A percentile compares a stretch with the other conserved stretches of the same genome.
Conservation (phyloP, 2,888 invertebrate genomes). For the Agrotis clavis region DNA sequence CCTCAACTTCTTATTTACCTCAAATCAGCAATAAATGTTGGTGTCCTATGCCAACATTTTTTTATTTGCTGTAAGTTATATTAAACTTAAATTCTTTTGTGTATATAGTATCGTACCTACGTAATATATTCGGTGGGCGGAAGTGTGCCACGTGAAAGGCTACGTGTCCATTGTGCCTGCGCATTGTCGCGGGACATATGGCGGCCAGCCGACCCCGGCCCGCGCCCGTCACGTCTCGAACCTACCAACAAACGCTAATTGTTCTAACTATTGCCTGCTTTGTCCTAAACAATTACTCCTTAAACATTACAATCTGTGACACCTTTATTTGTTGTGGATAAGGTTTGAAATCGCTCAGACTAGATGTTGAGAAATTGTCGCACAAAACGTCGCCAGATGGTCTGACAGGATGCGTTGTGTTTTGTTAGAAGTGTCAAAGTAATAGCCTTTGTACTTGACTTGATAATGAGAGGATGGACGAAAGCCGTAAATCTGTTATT, state of each 20-base stretch:
- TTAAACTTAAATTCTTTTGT: slow-evolving; percentile 10
- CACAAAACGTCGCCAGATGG: slow-evolving; percentile 75
- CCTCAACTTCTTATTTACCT: neutral
- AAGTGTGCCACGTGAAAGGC: slow-evolving; percentile 40
- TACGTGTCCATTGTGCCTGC: slow-evolving; percentile 38
- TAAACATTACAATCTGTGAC: slow-evolving; percentile 45
- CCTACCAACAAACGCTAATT: slow-evolving; percentile 79
- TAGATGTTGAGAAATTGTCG: slow-evolving; percentile 58
- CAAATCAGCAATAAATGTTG: neutral
- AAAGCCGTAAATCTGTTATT: slow-evolving; percentile 73
- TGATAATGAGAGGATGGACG: slow-evolving; percentile 68
- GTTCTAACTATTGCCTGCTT: slow-evolving; percentile 72
- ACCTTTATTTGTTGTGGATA: slow-evolving; percentile 43
- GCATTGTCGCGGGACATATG: slow-evolving; percentile 68
- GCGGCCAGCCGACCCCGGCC: slow-evolving; percentile 71
- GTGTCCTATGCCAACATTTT: neutral
- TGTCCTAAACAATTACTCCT: slow-evolving; percentile 68
- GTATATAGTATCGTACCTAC: neutral
- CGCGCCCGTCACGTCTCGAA: slow-evolving; percentile 70
- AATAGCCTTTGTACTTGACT: slow-evolving; percentile 75
- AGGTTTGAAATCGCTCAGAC: slow-evolving; percentile 45
- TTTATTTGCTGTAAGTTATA: slow-evolving; percentile 1
- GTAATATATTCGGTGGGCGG: neutral
- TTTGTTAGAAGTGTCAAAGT: slow-evolving; percentile 78
- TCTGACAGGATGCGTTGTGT: slow-evolving; percentile 76